Evolutionary conservation across 2,113 vertebrate species (phyloP).

Genomic region (Hiodon tergisus): DNA sequence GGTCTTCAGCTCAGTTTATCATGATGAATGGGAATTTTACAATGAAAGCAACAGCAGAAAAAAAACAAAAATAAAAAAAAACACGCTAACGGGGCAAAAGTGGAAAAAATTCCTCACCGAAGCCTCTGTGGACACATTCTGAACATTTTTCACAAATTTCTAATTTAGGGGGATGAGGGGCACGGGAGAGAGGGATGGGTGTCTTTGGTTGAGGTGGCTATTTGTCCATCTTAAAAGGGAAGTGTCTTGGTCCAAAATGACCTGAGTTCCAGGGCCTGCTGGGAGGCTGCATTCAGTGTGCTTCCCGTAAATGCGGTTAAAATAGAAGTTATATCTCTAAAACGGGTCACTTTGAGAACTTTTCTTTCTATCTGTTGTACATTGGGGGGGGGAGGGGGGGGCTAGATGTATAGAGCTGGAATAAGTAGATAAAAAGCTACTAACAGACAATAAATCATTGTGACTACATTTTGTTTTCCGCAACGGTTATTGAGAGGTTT

Average conservation of each 20-base stretch:
- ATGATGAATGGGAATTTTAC: conserved; percentile 66
- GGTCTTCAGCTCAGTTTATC: conserved; percentile 63
- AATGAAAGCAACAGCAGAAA: conserved; percentile 47
- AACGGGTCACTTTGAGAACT: neutral
- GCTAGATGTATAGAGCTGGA: neutral
- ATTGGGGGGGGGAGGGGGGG: neutral
- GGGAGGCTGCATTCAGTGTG: conserved; percentile 9
- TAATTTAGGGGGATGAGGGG: conserved; percentile 34
- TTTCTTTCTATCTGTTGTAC: neutral
- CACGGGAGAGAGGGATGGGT: neutral
- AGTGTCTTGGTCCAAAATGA: conserved; percentile 8
- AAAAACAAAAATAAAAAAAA: conserved; percentile 45
- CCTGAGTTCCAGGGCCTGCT: neutral
- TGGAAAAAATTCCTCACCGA: conserved; percentile 44
- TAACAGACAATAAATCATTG: neutral
- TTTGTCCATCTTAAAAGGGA: conserved; percentile 19
- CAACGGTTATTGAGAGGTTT: neutral
- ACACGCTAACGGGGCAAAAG: conserved; percentile 44
- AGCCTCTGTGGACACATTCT: conserved; percentile 42
- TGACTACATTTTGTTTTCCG: neutral
- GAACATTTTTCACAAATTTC: conserved; percentile 30
- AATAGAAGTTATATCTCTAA: neutral
- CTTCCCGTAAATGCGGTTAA: neutral
- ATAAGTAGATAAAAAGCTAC: too few species aligned
- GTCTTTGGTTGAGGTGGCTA: neutral